Evolutionary conservation across 2,113 vertebrate species (phyloP), one percentile per base, ranked within the genome.

Genomic region (Rhinolophus sinicus): DNA sequence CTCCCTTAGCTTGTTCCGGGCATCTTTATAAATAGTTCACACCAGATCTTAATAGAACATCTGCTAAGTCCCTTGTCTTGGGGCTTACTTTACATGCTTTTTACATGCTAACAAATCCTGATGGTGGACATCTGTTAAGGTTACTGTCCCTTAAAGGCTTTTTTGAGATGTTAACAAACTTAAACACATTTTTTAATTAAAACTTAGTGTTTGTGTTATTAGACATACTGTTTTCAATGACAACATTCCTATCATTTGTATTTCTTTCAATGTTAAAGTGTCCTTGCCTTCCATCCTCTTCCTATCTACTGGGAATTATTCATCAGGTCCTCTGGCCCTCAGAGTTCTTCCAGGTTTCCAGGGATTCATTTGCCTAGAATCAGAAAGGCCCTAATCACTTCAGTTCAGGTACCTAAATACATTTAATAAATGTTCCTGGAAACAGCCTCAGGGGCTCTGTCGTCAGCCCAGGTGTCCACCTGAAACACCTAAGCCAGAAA

Each of bases 101-200:
- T 0, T 84, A 92, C 86, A 70, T 96, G 54, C 64, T 90, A 92
- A 83, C 95, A 94, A 95, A 85, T 93, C 54, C 18, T 88, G 72
- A 97, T 98, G 95, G 93, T 77, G 22, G 65, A 92, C 96, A 95
- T 97, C 92, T 98, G 65, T 84, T 98, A 88, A 85, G 97, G 93
- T 95, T 90, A 81, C 84, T 95, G 26, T 87, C 75, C 83, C 95
- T 94, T 81, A 88, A 81, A 97, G 85, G 54, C 89, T 81, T 97
- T 95, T 96, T 97, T 95, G 95, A 92, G 96, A 93, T 94, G n/a
- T 95, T 95, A 97, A 78, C 69, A 93, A 77, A 88, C 78, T 69
- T 93, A 76, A 73, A 56, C 77, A 75, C 50, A 40, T 86, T 96
- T 96, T 88, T 33, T 33, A 96, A 90, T 64, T 93, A 86, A 90